Evolutionary conservation across 1,140 invertebrate species (phyloP).

Genomic region (Drosophila baimaii): DNA sequence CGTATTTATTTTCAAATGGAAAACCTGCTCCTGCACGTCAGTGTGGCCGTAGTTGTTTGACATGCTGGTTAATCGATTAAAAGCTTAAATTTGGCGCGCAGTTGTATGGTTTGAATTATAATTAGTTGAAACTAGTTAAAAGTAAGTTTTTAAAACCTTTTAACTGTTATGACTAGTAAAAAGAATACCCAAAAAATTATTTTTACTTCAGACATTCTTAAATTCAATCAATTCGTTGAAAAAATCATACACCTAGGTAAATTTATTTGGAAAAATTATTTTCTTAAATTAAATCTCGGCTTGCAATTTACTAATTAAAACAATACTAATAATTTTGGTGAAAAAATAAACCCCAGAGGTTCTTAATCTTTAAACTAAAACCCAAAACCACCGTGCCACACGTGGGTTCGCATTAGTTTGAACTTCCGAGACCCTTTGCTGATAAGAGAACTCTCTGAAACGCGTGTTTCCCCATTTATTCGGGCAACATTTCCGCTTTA

Average conservation of each 20-base stretch:
- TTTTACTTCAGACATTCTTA: not conserved
- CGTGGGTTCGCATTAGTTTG: not conserved
- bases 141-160: not conserved
- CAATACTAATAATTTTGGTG: not conserved
- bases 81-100: not conserved
- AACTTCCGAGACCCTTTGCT: not conserved
- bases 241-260: not conserved
- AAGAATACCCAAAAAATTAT: no score
- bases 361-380: not conserved
- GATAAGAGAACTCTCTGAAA: conserved; percentile 13
- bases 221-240: not conserved
- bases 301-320: not conserved
- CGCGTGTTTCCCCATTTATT: conserved; percentile 3
- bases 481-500: conserved; percentile 27
- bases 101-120: not conserved
- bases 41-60: no score
- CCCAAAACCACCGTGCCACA: not conserved
- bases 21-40: no score
- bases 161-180: not conserved
- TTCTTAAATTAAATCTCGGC: not conserved
- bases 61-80: not conserved
- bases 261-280: not conserved
- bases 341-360: not conserved
- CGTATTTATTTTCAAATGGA: no score
- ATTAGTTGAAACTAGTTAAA: not conserved